Evolutionary conservation across 2,888 invertebrate species (phyloP).

Genomic region (Philopedon plagiatum): DNA sequence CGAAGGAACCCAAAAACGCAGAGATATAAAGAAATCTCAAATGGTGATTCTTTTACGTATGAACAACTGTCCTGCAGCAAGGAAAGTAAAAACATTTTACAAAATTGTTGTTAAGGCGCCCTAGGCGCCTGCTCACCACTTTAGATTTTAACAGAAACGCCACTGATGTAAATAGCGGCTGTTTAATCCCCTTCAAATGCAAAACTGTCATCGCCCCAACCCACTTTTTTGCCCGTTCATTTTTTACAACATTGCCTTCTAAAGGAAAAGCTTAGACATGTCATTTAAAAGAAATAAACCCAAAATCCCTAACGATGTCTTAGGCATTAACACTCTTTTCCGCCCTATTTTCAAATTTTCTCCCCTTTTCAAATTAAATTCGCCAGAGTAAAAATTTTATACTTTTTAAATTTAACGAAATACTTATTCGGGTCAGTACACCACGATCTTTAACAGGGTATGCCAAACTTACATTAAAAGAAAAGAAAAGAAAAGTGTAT

Average conservation of each 20-base stretch:
- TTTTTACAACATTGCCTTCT: background rate
- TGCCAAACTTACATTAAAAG: background rate
- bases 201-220: background rate
- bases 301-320: background rate
- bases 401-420: background rate
- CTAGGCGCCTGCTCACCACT: too few species aligned
- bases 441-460: background rate
- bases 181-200: background rate
- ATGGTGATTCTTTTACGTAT: too few species aligned
- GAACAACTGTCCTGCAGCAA: too few species aligned
- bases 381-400: background rate
- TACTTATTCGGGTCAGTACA: background rate
- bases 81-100: too few species aligned
- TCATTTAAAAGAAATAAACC: background rate
- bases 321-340: background rate
- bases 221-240: background rate
- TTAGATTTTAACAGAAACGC: too few species aligned
- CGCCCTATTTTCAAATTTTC: slow-evolving; percentile 1
- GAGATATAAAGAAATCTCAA: too few species aligned
- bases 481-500: too few species aligned
- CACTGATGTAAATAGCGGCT: background rate
- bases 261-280: background rate
- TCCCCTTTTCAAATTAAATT: background rate
- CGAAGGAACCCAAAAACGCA: too few species aligned
- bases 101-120: too few species aligned